phyloP scores from a whole-genome alignment of 2,113 vertebrate genomes.

The Fulmarus glacialis region DNA sequence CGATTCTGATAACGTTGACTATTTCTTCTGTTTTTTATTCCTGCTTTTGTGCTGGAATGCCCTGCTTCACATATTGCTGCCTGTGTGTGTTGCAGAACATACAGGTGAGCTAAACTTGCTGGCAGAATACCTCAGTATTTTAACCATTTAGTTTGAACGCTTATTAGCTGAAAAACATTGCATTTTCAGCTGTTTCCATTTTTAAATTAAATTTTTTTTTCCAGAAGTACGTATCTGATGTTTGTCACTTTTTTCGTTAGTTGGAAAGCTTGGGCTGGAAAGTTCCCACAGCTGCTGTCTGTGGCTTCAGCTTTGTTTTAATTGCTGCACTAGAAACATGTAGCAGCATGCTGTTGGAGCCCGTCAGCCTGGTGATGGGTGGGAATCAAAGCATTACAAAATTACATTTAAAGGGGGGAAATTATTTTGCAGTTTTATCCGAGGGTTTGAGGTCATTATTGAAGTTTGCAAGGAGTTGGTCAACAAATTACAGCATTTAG shows the following conservation, averaged over 20 bases:
- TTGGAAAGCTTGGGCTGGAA: neutral
- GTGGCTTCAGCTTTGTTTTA: neutral
- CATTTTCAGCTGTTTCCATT: neutral
- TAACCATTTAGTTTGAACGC: neutral
- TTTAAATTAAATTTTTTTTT: neutral
- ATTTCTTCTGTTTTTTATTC: neutral
- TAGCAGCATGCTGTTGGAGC: neutral
- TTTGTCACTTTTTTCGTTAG: neutral
- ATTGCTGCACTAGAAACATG: neutral
- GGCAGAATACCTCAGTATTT: neutral
- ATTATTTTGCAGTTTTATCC: constrained; percentile 25
- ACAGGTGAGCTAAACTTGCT: neutral
- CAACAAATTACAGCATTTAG: constrained; percentile 53
- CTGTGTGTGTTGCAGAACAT: neutral
- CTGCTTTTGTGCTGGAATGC: neutral
- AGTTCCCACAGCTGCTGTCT: neutral
- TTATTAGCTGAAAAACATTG: neutral
- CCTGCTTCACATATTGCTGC: neutral
- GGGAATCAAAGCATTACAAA: constrained; percentile 19
- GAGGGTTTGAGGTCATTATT: constrained; percentile 33
- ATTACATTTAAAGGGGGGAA: neutral
- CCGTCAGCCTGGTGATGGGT: neutral
- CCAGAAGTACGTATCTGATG: neutral
- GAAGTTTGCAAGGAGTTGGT: neutral
- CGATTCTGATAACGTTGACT: neutral